Evolutionary conservation across 1,140 invertebrate species (phyloP).

Genomic region (Drosophila nikananu): DNA sequence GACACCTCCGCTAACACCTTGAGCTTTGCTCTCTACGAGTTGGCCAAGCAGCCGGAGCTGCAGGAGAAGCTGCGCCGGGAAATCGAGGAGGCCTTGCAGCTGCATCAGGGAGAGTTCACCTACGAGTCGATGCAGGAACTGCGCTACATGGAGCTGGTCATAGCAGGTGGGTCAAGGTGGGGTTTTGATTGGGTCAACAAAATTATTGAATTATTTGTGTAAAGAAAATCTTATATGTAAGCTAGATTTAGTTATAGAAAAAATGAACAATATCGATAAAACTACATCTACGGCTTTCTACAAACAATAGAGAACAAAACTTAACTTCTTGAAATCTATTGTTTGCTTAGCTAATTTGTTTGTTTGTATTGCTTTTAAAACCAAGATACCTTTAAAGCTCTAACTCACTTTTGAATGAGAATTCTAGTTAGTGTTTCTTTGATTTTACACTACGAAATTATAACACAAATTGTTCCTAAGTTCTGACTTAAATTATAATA

Average conservation of each 20-base stretch:
- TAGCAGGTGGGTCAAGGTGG: constrained; percentile 48
- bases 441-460: not conserved
- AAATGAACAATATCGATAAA: not conserved
- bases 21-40: constrained; percentile 86
- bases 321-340: not conserved
- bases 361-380: not conserved
- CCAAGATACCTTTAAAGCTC: not conserved
- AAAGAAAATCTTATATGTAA: not conserved
- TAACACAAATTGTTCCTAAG: no score
- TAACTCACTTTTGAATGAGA: not conserved
- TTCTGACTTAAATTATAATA: no score
- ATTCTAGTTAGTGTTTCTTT: not conserved
- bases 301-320: no score
- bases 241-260: not conserved
- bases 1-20: constrained; percentile 88
- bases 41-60: constrained; percentile 88
- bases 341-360: constrained; percentile 1
- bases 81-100: constrained; percentile 85
- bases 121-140: constrained; percentile 87
- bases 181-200: not conserved
- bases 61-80: constrained; percentile 88
- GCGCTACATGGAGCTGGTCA: constrained; percentile 88
- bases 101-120: constrained; percentile 74
- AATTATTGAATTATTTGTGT: not conserved
- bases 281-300: not conserved